phyloP scores from a whole-genome alignment of 2,113 vertebrate genomes.

The Perognathus longimembris region DNA sequence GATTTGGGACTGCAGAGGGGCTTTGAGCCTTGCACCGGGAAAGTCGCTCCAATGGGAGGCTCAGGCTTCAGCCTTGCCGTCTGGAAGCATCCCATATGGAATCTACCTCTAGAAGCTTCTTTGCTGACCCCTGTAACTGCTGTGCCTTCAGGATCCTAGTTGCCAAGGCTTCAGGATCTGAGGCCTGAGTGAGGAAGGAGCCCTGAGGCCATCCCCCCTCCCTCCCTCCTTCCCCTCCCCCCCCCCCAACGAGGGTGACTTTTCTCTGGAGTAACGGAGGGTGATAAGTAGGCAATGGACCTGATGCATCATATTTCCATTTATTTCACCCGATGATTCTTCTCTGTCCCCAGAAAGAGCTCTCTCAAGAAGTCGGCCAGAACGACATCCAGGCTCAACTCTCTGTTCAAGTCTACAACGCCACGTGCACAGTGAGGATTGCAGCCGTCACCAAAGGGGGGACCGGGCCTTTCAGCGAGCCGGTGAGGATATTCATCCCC shows the following conservation, averaged over 20 bases:
- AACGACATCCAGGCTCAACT: slow-evolving; percentile 67
- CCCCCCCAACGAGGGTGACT: background rate
- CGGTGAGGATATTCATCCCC: slow-evolving; percentile 88
- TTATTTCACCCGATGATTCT: background rate
- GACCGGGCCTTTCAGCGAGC: slow-evolving; percentile 90
- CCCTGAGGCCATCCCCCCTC: no score
- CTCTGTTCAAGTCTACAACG: slow-evolving; percentile 87
- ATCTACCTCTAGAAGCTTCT: background rate
- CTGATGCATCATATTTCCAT: background rate
- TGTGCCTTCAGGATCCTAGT: no score
- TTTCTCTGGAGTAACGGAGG: background rate
- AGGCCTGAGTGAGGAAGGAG: background rate
- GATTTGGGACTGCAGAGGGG: no score
- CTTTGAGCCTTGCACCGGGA: background rate
- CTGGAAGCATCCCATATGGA: background rate
- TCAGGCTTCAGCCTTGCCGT: background rate
- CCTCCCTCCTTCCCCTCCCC: no score
- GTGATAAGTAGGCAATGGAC: no score
- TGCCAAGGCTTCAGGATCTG: background rate
- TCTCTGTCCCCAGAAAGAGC: slow-evolving; percentile 75
- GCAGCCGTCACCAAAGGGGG: slow-evolving; percentile 92
- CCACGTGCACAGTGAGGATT: slow-evolving; percentile 91
- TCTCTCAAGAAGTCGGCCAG: slow-evolving; percentile 1
- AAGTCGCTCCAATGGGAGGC: rapidly evolving
- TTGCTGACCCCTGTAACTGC: background rate